Base-by-base conservation (phyloP, 1,140 invertebrate species). In the Bombus breviceps region DNA sequence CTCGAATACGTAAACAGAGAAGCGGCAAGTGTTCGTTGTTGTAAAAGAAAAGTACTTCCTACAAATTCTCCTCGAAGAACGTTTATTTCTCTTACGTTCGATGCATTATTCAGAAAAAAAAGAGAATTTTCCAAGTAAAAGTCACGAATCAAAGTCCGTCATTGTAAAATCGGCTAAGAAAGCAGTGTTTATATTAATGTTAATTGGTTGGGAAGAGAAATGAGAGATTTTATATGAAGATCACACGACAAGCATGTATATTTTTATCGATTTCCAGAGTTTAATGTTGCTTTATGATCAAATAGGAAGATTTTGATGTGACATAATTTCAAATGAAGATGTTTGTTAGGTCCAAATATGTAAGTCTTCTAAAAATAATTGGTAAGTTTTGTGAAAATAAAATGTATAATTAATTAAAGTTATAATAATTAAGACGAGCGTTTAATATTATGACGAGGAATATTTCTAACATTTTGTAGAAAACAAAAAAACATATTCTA, bases 1-100 rank as follows among this genome's bases (percentile, higher is more conserved):
- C 75, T 39, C 57, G 75, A 78, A 78, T 78, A 64, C 75, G 59
- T 66, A 78, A 78, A 78, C 37, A 64, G 75, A 22, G 37, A 4
- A 32, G 37, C 8, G 28, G 75, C 34, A 5, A 3, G 8, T 62
- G 8, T 41, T 59, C 43, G 8, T 76, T 59, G 34, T 78, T 41
- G 37, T 57, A 64, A 78, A 64, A 39, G 37, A 41, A 78, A 41
- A 64, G 75, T 66, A 78, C 37, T 64, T 78, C 25, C 74, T 37
- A 37, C 43, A n/a, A 57, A 53, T 76, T 64, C 37, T 22, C 9
- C 57, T 12, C 28, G 43, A 53, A 28, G 41, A 59, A 9, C 13
- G 59, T 78, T 59, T 59, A 41, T 64, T 78, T 78, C 9, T 22
- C 28, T 64, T 78, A n/a, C 57, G 59, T 78, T 32, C 59, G 75